Conservation (phyloP, 1,140 invertebrate species). For the Zaprionus davidi region DNA sequence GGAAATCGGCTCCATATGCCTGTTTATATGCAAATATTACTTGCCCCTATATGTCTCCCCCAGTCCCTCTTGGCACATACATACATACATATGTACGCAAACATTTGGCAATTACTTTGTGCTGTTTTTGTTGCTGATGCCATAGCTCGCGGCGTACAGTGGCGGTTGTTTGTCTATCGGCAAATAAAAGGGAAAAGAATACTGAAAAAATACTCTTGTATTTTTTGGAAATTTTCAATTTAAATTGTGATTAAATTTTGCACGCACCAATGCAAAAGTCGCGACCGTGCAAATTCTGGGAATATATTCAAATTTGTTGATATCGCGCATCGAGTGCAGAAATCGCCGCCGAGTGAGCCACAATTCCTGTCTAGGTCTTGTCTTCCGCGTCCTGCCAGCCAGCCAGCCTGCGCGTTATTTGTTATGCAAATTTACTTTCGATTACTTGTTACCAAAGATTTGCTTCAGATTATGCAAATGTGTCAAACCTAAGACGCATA, state of each 20-base stretch:
- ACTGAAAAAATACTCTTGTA: slow-evolving; percentile 29
- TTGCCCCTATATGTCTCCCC: background rate
- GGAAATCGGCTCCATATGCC: slow-evolving; percentile 77
- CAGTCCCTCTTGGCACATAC: background rate
- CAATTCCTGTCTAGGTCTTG: slow-evolving; percentile 32
- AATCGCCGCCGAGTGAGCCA: background rate
- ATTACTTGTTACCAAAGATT: slow-evolving; percentile 83
- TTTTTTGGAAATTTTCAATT: slow-evolving; percentile 67
- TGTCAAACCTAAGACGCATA: slow-evolving; percentile 53
- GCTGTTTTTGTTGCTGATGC: slow-evolving; percentile 41
- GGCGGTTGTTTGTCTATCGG: slow-evolving; percentile 71
- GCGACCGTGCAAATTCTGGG: slow-evolving; percentile 21
- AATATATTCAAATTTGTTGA: slow-evolving; percentile 30
- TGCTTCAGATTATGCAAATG: slow-evolving; percentile 78
- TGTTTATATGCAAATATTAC: slow-evolving; percentile 80
- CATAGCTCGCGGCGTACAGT: slow-evolving; percentile 23
- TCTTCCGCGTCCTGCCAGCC: slow-evolving; percentile 20
- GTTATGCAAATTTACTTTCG: slow-evolving; percentile 83
- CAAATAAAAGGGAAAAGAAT: slow-evolving; percentile 54
- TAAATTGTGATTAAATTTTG: slow-evolving; percentile 80
- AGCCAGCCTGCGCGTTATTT: slow-evolving; percentile 56
- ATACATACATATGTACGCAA: slow-evolving; percentile 72
- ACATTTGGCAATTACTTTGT: slow-evolving; percentile 77
- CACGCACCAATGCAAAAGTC: slow-evolving; percentile 61
- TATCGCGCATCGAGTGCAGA: slow-evolving; percentile 50